Conservation (phyloP, 2,113 vertebrate genomes). For the Beaufortia kweichowensis region DNA sequence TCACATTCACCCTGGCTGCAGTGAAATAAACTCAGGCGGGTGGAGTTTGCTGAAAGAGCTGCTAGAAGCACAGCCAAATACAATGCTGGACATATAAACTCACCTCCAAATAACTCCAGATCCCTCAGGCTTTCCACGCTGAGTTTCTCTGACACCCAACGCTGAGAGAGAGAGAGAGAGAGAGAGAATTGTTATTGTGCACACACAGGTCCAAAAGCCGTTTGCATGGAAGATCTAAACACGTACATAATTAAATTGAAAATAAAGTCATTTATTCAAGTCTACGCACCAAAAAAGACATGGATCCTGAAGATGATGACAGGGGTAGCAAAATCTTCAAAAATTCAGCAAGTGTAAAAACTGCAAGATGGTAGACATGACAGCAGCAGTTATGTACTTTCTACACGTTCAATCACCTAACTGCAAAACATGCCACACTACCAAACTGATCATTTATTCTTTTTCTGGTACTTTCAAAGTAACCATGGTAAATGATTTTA, state of each 20-base stretch:
- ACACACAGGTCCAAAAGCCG: too few species aligned
- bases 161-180: constrained; percentile 73
- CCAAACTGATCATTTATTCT: too few species aligned
- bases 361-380: constrained; percentile 50
- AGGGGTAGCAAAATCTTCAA: constrained; percentile 28
- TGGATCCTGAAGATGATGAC: constrained; percentile 65
- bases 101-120: constrained; percentile 96
- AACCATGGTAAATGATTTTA: too few species aligned
- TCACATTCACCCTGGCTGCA: constrained; percentile 36
- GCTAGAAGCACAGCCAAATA: constrained; percentile 42
- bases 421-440: too few species aligned
- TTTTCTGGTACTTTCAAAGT: too few species aligned
- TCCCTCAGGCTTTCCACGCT: constrained; percentile 98
- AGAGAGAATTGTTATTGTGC: constrained; percentile 45
- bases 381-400: too few species aligned
- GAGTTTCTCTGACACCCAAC: constrained; percentile 98
- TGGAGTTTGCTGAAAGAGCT: not conserved
- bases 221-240: too few species aligned
- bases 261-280: not conserved
- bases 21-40: constrained; percentile 2
- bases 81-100: constrained; percentile 60
- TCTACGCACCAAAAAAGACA: constrained; percentile 80
- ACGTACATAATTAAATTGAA: not conserved
- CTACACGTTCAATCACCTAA: too few species aligned
- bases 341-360: constrained; percentile 32